Percentiles rank a stretch among this genome's conserved stretches.
Conservation (phyloP, 1,140 invertebrate species). For the Drosophila tropicalis region DNA sequence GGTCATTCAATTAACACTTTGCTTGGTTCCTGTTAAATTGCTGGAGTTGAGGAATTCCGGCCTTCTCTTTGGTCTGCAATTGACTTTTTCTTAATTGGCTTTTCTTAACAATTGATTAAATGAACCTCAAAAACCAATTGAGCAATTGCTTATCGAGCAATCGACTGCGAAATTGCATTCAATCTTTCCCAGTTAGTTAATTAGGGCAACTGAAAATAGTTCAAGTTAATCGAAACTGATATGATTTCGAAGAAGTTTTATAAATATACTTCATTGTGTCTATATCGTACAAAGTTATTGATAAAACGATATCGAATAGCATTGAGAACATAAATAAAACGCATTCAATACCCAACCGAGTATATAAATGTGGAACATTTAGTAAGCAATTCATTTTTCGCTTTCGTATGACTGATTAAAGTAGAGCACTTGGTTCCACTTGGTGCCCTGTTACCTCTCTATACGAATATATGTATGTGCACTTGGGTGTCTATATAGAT, state of each 20-base stretch:
- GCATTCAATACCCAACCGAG: background rate
- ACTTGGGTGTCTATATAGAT: background rate
- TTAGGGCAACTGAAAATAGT: background rate
- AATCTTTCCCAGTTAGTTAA: slow-evolving; percentile 4
- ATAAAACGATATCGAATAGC: background rate
- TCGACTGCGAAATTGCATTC: slow-evolving; percentile 11
- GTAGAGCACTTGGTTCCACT: background rate
- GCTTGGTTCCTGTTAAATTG: slow-evolving; percentile 6
- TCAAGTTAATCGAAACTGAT: background rate
- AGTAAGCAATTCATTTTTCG: background rate
- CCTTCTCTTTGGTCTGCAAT: slow-evolving; percentile 6
- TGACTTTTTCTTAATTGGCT: slow-evolving; percentile 22
- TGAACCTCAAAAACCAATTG: slow-evolving; percentile 9
- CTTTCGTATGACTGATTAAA: background rate
- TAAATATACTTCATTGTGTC: too few relatives aligned
- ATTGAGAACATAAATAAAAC: too few relatives aligned
- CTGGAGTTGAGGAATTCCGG: slow-evolving; percentile 11
- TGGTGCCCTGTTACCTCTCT: slow-evolving; percentile 1
- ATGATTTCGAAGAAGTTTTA: too few relatives aligned
- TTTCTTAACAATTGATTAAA: slow-evolving; percentile 16
- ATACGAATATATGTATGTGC: background rate
- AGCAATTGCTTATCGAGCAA: slow-evolving; percentile 9
- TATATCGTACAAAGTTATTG: too few relatives aligned
- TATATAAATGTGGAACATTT: background rate
- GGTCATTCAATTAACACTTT: slow-evolving; percentile 24